These are phyloP conservation scores for Clavelina lepadiformis DNA, from an alignment of 23 tunicate species.

Conservation along the genomic window DNA sequence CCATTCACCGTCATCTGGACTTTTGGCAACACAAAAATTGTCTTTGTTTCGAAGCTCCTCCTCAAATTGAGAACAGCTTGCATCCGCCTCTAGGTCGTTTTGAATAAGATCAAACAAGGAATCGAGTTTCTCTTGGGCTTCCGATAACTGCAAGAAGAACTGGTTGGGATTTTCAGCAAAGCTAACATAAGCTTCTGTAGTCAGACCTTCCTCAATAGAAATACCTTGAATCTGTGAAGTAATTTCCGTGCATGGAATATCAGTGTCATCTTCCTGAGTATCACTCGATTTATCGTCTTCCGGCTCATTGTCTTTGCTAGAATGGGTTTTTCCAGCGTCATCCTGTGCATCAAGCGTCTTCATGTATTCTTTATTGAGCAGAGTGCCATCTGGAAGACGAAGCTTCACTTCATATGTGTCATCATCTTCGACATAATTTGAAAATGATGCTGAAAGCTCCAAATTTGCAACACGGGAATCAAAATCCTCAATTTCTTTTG, in stretches of 20 bases:
- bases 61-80: not conserved
- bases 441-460: conserved; percentile 47
- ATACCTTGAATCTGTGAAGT: too few species aligned
- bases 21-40: conserved; percentile 43
- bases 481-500: conserved; percentile 35
- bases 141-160: conserved; percentile 37
- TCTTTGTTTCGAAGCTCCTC: too few species aligned
- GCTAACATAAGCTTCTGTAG: conserved; percentile 27
- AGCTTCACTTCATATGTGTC: conserved; percentile 50
- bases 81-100: not conserved
- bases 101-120: not conserved
- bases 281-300: too few species aligned
- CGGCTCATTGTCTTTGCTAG: too few species aligned
- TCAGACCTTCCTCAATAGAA: not conserved
- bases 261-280: too few species aligned
- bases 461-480: conserved; percentile 36
- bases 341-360: too few species aligned
- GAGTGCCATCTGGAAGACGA: conserved; percentile 39
- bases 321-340: too few species aligned
- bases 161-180: conserved; percentile 20
- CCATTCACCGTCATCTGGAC: conserved; percentile 80
- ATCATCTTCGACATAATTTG: conserved; percentile 1
- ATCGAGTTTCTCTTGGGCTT: conserved; percentile 13
- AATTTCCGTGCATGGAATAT: too few species aligned
- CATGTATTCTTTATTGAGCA: conserved; percentile 54